phyloP scores from a whole-genome alignment of 1,140 invertebrate genomes.

The Nylanderia fulva region DNA sequence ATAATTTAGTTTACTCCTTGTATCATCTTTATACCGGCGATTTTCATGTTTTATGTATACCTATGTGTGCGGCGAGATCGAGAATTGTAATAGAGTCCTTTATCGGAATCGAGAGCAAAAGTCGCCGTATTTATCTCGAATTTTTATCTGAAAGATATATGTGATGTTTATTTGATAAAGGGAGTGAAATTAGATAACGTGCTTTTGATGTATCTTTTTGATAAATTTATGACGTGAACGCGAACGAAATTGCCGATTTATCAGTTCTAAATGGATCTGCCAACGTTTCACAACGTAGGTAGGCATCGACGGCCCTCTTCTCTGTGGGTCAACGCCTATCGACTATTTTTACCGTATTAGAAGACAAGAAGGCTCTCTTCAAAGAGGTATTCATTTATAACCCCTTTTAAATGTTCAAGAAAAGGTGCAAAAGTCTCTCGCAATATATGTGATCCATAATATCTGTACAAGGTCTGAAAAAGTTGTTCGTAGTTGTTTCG shows the following conservation, averaged over 20 bases:
- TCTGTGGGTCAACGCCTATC: conserved; percentile 56
- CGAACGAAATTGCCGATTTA: neutral
- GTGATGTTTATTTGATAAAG: neutral
- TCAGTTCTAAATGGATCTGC: conserved; percentile 14
- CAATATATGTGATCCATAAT: too few species aligned
- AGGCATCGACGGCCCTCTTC: conserved; percentile 15
- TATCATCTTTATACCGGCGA: neutral
- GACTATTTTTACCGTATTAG: conserved; percentile 49
- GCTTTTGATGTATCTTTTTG: neutral
- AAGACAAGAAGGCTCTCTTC: conserved; percentile 25
- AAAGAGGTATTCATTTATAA: neutral
- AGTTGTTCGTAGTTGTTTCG: conserved; percentile 2
- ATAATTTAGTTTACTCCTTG: conserved; percentile 11
- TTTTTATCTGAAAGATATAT: conserved; percentile 9
- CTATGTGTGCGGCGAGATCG: neutral
- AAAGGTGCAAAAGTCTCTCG: conserved; percentile 4
- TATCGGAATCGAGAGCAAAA: neutral
- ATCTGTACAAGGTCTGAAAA: neutral
- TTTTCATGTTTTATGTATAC: neutral
- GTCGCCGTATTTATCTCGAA: neutral
- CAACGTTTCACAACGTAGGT: conserved; percentile 30
- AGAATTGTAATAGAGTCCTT: neutral
- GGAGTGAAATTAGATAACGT: neutral
- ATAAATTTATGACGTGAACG: neutral
- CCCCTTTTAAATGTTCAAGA: conserved; percentile 9